Evolutionary conservation across 2,113 vertebrate genomes (phyloP).

Genomic region (Loxodonta africana): DNA sequence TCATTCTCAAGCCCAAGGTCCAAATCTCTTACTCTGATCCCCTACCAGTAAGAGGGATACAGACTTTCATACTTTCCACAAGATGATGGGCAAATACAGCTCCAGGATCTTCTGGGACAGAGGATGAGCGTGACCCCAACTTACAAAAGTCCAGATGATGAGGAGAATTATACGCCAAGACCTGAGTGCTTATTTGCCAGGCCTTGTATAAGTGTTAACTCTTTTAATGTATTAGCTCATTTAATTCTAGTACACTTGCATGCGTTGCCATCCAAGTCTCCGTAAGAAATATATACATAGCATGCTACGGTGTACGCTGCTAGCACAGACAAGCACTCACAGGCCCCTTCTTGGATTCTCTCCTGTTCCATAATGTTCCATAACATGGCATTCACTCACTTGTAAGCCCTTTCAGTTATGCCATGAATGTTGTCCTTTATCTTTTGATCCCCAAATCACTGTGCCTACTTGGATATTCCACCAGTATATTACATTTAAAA

Average conservation of each 20-base stretch:
- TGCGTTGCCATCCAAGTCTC: background rate
- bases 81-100: background rate
- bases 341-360: background rate
- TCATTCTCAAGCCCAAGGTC: background rate
- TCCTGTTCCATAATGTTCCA: background rate
- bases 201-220: background rate
- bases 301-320: rapidly evolving
- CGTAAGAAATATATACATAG: background rate
- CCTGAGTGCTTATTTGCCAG: background rate
- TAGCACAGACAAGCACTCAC: background rate
- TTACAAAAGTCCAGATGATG: background rate
- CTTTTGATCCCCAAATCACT: background rate
- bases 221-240: background rate
- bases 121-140: background rate
- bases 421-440: background rate
- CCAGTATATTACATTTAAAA: background rate
- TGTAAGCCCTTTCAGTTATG: background rate
- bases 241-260: background rate
- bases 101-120: background rate
- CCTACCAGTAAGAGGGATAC: background rate
- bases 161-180: background rate
- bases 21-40: background rate
- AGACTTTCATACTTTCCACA: background rate
- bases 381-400: background rate
- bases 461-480: background rate